phyloP scores from a whole-genome alignment of 2,888 invertebrate genomes.

The Drosophila conformis region DNA sequence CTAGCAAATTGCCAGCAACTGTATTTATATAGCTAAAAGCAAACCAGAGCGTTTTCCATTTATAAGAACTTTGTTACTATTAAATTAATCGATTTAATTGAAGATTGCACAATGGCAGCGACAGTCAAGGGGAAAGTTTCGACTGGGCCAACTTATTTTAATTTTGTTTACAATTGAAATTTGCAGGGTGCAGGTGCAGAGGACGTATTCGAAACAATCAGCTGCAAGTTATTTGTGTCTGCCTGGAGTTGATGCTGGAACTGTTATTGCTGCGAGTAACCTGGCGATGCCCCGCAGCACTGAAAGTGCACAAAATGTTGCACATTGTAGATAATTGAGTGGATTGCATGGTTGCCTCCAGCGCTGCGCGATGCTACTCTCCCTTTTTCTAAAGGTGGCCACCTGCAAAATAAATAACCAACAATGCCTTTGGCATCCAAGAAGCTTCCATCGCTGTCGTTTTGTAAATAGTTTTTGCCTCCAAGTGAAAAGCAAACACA shows the following conservation, averaged over 20 bases:
- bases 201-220: slow-evolving; percentile 57
- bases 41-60: slow-evolving; percentile 47
- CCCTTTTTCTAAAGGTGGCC: background rate
- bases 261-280: slow-evolving; percentile 36
- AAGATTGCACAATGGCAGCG: slow-evolving; percentile 44
- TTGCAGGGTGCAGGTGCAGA: slow-evolving; percentile 12
- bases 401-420: slow-evolving; percentile 63
- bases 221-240: slow-evolving; percentile 46
- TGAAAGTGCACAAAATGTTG: slow-evolving; percentile 64
- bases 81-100: slow-evolving; percentile 80
- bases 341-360: slow-evolving; percentile 42
- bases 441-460: slow-evolving; percentile 24
- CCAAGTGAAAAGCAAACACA: slow-evolving; percentile 74
- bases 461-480: slow-evolving; percentile 71
- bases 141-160: slow-evolving; percentile 42
- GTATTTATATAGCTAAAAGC: slow-evolving; percentile 50
- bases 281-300: slow-evolving; percentile 39
- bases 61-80: slow-evolving; percentile 41
- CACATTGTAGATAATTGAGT: slow-evolving; percentile 64
- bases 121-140: slow-evolving; percentile 39
- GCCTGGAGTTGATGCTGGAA: slow-evolving; percentile 17
- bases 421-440: slow-evolving; percentile 58
- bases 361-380: slow-evolving; percentile 5
- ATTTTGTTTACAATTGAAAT: slow-evolving; percentile 66
- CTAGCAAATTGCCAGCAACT: background rate